phyloP scores from a whole-genome alignment of 2,888 invertebrate genomes.

The Drosophila neotestacea region DNA sequence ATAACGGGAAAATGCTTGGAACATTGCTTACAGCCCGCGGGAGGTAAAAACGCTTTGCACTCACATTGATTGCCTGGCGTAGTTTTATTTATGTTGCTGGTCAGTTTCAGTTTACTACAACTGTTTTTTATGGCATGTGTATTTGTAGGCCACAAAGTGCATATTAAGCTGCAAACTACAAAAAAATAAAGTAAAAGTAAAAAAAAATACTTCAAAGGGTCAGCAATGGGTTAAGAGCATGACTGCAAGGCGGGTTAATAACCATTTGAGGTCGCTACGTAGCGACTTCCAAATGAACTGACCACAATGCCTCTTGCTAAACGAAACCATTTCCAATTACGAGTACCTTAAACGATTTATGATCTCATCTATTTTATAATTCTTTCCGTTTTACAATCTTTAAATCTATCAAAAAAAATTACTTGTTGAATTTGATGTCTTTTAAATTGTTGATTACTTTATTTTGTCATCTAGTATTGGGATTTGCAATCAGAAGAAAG shows the following conservation, averaged over 20 bases:
- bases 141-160: constrained; percentile 78
- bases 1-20: constrained; percentile 24
- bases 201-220: constrained; percentile 30
- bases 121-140: constrained; percentile 53
- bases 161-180: constrained; percentile 62
- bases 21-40: constrained; percentile 66
- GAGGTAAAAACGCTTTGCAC: constrained; percentile 78
- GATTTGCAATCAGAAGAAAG: no score
- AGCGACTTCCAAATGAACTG: constrained; percentile 39
- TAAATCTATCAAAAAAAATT: constrained; percentile 1
- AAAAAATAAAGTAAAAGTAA: constrained; percentile 23
- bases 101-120: constrained; percentile 63
- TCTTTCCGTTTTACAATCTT: background rate
- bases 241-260: constrained; percentile 53
- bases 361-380: background rate
- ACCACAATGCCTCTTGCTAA: constrained; percentile 16
- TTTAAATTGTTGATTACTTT: background rate
- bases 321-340: constrained; percentile 28
- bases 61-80: constrained; percentile 76
- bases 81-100: constrained; percentile 76
- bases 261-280: constrained; percentile 39
- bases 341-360: constrained; percentile 16
- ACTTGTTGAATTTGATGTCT: background rate
- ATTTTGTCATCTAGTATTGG: no score
- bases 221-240: constrained; percentile 53